A percentile compares a stretch with the other conserved stretches of the same genome.
Evolutionary conservation across 2,113 vertebrate genomes (phyloP).

Genomic region (Thryonomys swinderianus): DNA sequence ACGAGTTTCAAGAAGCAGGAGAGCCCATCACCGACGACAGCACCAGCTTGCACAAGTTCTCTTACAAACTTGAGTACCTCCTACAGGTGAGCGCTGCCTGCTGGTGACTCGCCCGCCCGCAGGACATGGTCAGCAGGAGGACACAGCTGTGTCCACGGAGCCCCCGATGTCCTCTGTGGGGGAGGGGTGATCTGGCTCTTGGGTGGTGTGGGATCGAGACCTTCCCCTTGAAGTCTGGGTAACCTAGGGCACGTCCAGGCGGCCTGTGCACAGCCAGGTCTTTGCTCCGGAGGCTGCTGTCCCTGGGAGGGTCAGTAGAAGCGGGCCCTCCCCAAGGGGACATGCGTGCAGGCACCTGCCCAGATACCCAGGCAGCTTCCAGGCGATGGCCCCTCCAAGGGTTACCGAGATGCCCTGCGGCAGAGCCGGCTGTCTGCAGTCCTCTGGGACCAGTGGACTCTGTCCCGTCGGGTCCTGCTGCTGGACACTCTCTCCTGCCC

Average conservation of each 20-base stretch:
- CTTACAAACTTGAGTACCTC: slow-evolving; percentile 97
- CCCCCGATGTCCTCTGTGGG: neutral
- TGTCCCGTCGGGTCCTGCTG: neutral
- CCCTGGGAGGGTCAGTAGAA: neutral
- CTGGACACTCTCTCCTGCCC: neutral
- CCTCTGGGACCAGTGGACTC: neutral
- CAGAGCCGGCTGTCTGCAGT: neutral
- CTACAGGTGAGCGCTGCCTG: slow-evolving; percentile 90
- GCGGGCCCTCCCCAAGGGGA: neutral
- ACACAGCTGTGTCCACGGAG: neutral
- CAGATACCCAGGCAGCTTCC: neutral
- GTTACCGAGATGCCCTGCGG: neutral
- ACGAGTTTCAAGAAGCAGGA: slow-evolving; percentile 92
- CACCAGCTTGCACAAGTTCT: slow-evolving; percentile 95
- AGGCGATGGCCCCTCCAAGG: neutral
- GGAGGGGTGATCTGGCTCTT: no score
- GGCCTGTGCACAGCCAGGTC: neutral
- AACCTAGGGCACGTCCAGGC: neutral
- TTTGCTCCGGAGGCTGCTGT: neutral
- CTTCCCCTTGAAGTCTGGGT: neutral
- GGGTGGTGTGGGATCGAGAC: neutral
- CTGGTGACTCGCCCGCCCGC: neutral
- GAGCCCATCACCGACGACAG: slow-evolving; percentile 97
- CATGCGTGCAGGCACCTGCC: accelerated
- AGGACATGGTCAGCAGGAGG: neutral